Evolutionary conservation across 2,797 vertebrate species (phyloP).

Genomic region (Sebastolobus altivelis): DNA sequence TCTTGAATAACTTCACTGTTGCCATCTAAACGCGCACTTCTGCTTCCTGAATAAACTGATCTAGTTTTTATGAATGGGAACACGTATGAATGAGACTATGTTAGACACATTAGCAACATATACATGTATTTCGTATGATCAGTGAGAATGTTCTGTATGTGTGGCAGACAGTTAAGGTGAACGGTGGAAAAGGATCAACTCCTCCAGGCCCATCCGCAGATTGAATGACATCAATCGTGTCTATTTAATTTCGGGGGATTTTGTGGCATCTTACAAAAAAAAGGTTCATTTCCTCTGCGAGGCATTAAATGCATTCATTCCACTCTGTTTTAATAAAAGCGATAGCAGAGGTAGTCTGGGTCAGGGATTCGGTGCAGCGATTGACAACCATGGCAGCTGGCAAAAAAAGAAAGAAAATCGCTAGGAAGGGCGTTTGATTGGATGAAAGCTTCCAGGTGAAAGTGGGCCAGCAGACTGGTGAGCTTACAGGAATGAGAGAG

Average conservation of each 20-base stretch:
- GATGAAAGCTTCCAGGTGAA: slow-evolving; percentile 75
- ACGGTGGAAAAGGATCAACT: slow-evolving; percentile 63
- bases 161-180: slow-evolving; percentile 60
- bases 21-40: not conserved
- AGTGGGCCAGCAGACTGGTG: slow-evolving; percentile 73
- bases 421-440: slow-evolving; percentile 66
- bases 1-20: not conserved
- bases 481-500: slow-evolving; percentile 66
- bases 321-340: slow-evolving; percentile 73
- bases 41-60: slow-evolving; percentile 14
- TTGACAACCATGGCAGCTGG: slow-evolving; percentile 66
- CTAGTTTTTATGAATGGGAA: slow-evolving; percentile 64
- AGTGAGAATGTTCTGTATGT: slow-evolving; percentile 68
- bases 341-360: slow-evolving; percentile 57
- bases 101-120: slow-evolving; percentile 61
- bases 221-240: slow-evolving; percentile 74
- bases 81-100: slow-evolving; percentile 64
- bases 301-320: slow-evolving; percentile 72
- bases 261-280: slow-evolving; percentile 62
- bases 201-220: slow-evolving; percentile 51
- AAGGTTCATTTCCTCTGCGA: slow-evolving; percentile 68
- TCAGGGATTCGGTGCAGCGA: slow-evolving; percentile 61
- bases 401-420: slow-evolving; percentile 23
- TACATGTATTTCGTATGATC: slow-evolving; percentile 65
- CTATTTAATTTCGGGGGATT: slow-evolving; percentile 79